Base-by-base conservation (phyloP, 2,797 vertebrate species). In the Allobates femoralis region DNA sequence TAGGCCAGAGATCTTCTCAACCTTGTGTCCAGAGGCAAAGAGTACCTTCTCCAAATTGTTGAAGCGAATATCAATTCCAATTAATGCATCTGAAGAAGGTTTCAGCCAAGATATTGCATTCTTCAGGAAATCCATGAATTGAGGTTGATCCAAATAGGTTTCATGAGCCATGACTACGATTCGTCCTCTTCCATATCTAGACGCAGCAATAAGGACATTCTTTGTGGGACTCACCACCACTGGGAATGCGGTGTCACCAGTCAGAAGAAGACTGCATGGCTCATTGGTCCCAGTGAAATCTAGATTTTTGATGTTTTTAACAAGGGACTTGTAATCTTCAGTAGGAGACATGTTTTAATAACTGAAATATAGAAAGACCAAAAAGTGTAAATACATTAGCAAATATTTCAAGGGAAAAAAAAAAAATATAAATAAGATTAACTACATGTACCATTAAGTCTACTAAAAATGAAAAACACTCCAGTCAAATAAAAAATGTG, bases 81-180 rank as follows among this genome's bases (percentile, higher is more conserved):
- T 88, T 16, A 91, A 21, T 3, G 91, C 85, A 50, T 88, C 87
- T 0, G 89, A 84, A 34, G 88, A 91, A 58, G 89, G 92, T 5
- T 92, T 93, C 83, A 95, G 91, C 94, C 95, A 95, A 78, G 11
- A 85, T 50, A 95, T 41, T 0, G 93, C 93, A 19, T 94, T 95
- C 83, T 92, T 91, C 80, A 95, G 73, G 83, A 95, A 94, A 0
- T 6, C 78, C 86, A 90, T 85, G 60, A 94, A 81, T 60, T 93
- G 91, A 1, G 91, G 82, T 26, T 92, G 88, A 0, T n/a, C 89
- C 3, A 95, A 90, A 0, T 94, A 90, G 5, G 89, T 85, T 87
- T 95, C 93, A 0, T 94, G 95, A 75, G 89, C 90, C 0, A 91
- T 90, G 64, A 94, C 91, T 16, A 95, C 92, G 51, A 95, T 88